Conservation (phyloP, 1,140 invertebrate species). For the Drosophila albomicans region DNA sequence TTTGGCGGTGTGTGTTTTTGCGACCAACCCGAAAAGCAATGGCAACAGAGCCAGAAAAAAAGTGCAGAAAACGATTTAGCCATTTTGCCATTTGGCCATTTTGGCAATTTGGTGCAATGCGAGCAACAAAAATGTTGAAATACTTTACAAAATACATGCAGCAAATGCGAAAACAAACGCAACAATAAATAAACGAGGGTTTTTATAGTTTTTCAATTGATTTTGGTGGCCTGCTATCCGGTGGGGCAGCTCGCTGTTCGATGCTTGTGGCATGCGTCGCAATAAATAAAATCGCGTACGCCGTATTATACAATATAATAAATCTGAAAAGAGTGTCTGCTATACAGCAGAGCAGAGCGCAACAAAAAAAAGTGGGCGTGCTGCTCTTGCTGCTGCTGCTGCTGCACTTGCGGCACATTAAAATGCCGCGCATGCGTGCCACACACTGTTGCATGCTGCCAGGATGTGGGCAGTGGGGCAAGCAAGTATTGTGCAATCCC, state of each 20-base stretch:
- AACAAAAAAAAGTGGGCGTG: slow-evolving; percentile 72
- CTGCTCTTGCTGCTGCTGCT: slow-evolving; percentile 66
- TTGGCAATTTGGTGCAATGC: slow-evolving; percentile 76
- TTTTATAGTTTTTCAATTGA: slow-evolving; percentile 82
- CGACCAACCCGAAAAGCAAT: slow-evolving; percentile 63
- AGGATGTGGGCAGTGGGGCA: slow-evolving; percentile 50
- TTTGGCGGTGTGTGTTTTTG: background rate
- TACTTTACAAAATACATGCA: slow-evolving; percentile 66
- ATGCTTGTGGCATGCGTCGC: slow-evolving; percentile 55
- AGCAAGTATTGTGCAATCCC: slow-evolving; percentile 40
- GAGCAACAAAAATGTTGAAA: slow-evolving; percentile 76
- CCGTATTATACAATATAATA: slow-evolving; percentile 80
- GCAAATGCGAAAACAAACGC: slow-evolving; percentile 58
- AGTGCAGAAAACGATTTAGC: slow-evolving; percentile 57
- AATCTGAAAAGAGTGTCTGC: slow-evolving; percentile 61
- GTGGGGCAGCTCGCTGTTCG: slow-evolving; percentile 15
- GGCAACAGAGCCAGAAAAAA: slow-evolving; percentile 23
- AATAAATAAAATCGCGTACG: slow-evolving; percentile 78
- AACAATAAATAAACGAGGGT: slow-evolving; percentile 79
- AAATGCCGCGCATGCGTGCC: slow-evolving; percentile 81
- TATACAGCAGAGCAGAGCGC: background rate
- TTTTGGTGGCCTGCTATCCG: slow-evolving; percentile 49
- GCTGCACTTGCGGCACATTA: slow-evolving; percentile 73
- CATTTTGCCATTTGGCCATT: slow-evolving; percentile 42
- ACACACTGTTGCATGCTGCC: slow-evolving; percentile 62